Evolutionary conservation across 2,113 vertebrate species (phyloP).

Genomic region (Mesitornis unicolor): DNA sequence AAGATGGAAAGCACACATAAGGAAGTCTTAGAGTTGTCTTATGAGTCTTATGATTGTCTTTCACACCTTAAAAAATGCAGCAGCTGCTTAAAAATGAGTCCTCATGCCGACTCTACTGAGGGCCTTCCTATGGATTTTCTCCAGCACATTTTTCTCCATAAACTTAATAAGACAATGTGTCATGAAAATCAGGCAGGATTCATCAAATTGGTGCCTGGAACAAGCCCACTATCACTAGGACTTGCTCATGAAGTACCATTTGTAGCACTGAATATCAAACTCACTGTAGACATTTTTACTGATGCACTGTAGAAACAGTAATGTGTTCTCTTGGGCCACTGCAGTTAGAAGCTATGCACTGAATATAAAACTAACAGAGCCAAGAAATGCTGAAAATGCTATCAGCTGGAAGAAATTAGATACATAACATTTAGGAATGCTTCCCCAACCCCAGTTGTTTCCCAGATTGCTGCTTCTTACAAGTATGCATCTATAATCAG

Average conservation of each 20-base stretch:
- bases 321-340: neutral
- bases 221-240: neutral
- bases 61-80: neutral
- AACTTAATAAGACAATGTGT: neutral
- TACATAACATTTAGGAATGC: conserved; percentile 5
- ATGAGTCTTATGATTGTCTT: neutral
- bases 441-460: neutral
- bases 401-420: neutral
- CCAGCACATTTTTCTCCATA: neutral
- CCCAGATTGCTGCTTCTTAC: conserved; percentile 32
- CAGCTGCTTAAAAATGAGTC: neutral
- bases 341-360: neutral
- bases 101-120: fast-evolving
- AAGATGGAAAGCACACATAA: neutral
- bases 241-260: neutral
- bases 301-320: neutral
- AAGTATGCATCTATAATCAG: conserved; percentile 20
- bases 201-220: neutral
- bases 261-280: neutral
- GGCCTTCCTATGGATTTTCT: neutral
- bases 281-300: neutral
- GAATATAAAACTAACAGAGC: neutral
- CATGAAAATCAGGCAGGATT: neutral
- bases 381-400: conserved; percentile 2
- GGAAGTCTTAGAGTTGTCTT: no score